Evolutionary conservation across 1,140 invertebrate genomes (phyloP), one percentile per base, ranked within the genome.

Genomic region (Heliconius hermathena): DNA sequence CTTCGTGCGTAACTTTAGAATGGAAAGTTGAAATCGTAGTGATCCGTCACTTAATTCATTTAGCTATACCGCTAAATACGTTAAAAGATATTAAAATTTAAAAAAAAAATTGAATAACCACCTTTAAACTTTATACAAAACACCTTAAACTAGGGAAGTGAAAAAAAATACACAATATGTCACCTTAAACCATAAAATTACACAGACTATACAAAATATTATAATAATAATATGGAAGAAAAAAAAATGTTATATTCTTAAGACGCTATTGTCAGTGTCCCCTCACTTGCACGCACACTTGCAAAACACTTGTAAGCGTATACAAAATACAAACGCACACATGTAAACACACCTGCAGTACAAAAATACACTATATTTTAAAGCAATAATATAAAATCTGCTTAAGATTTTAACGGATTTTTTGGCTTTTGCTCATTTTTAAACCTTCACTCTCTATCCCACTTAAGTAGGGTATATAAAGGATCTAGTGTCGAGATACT

Each of bases 141-240:
- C n/a, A 57, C n/a, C 8, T 60, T 60, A 26, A 20, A 8, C 60
- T 73, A 73, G 60, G 57, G 60, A 66, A 16, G 60, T 66, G 60
- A 29, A 29, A 66, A 66, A 60, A 66, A 66, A 66, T 29, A 13
- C 9, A 66, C 60, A 66, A 66, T 66, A 66, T 66, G 60, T 66
- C 60, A 66, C 60, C 60, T 66, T 66, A 66, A 66, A 66, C 60
- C 60, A 29, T 66, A 26, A 66, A 66, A 66, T 29, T 66, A 29
- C 60, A 66, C 60, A 66, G 26, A 66, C 60, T 66, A 66, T 66
- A 66, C 54, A 57, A 57, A 57, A 22, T 57, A 57, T 57, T 11
- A 29, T 26, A 66, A 57, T 22, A 57, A 66, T 26, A 29, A 29
- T 29, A 16, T 66, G 26, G 60, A 66, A 26, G 20, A 57, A 26